A percentile compares a stretch with the other conserved stretches of the same genome.
Evolutionary conservation across 30 jellyfish, hydroid and myxozoan species (phyloP).

Genomic region (Aurelia sp.): DNA sequence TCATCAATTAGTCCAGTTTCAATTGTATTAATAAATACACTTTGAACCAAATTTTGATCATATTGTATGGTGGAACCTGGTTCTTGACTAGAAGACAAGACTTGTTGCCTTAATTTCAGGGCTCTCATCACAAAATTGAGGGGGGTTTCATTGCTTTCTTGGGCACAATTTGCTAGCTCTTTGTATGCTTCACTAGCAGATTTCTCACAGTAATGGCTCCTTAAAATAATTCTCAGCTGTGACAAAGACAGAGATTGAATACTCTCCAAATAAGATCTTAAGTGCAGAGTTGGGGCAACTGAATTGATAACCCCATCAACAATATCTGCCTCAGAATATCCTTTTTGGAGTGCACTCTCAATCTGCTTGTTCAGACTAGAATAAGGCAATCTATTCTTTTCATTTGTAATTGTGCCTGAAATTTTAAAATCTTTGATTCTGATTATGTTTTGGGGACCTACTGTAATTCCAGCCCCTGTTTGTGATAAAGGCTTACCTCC

Average conservation of each 20-base stretch:
- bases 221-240: conserved; percentile 19
- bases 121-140: conserved; percentile 25
- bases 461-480: conserved; percentile 42
- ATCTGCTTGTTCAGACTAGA: conserved; percentile 46
- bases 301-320: conserved; percentile 62
- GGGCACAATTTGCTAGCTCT: conserved; percentile 27
- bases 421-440: conserved; percentile 33
- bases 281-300: conserved; percentile 50
- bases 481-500: conserved; percentile 33
- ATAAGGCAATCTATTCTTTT: conserved; percentile 17
- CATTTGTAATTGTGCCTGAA: conserved; percentile 41
- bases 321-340: conserved; percentile 53
- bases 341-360: conserved; percentile 41
- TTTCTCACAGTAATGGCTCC: conserved; percentile 58
- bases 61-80: conserved; percentile 11
- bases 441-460: conserved; percentile 30
- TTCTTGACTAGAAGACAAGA: conserved; percentile 11
- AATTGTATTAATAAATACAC: conserved; percentile 24
- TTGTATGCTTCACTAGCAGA: conserved; percentile 43
- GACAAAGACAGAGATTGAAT: conserved; percentile 7
- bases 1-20: conserved; percentile 51
- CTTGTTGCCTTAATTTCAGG: conserved; percentile 10
- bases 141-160: conserved; percentile 28
- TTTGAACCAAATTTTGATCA: conserved; percentile 11
- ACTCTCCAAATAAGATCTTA: conserved; percentile 58